A percentile compares a stretch with the other conserved stretches of the same genome.
Evolutionary conservation across 2,888 invertebrate species (phyloP).

Genomic region (Drosophila silvestris): DNA sequence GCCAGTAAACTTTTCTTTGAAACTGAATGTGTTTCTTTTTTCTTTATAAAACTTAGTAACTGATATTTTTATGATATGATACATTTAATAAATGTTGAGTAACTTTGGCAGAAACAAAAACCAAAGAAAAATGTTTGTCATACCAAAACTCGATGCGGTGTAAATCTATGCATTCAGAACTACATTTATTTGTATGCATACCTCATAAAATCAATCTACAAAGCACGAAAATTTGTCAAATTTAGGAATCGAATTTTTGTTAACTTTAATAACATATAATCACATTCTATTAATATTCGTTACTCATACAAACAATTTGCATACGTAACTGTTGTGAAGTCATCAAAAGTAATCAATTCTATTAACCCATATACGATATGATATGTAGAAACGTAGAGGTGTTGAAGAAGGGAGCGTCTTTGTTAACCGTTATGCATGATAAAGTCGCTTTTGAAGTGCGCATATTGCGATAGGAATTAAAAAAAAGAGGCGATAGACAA

Average conservation of each 20-base stretch:
- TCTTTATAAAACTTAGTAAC: not conserved
- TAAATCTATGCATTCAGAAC: not conserved
- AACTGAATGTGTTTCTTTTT: slow-evolving; percentile 1
- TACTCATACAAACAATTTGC: slow-evolving; percentile 9
- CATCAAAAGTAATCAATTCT: slow-evolving; percentile 24
- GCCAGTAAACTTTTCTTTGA: not conserved
- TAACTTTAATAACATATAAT: not conserved
- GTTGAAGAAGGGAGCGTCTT: not conserved
- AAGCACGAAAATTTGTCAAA: not conserved
- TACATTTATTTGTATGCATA: not conserved
- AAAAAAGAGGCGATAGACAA: not conserved
- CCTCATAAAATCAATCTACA: too few species aligned
- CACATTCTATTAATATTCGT: slow-evolving; percentile 8
- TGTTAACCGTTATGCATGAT: slow-evolving; percentile 20
- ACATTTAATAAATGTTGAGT: not conserved
- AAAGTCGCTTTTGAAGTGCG: slow-evolving; percentile 18
- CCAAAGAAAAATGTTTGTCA: not conserved
- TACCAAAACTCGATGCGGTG: not conserved
- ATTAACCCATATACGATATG: slow-evolving; percentile 15
- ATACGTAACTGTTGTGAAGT: slow-evolving; percentile 25
- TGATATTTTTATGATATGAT: not conserved
- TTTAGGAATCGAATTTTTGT: not conserved
- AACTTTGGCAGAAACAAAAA: not conserved
- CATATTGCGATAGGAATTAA: slow-evolving; percentile 6
- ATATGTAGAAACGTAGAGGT: not conserved